These are phyloP conservation scores for Falco rusticolus DNA, from an alignment of 2,797 vertebrate species.

Conservation along the genomic window DNA sequence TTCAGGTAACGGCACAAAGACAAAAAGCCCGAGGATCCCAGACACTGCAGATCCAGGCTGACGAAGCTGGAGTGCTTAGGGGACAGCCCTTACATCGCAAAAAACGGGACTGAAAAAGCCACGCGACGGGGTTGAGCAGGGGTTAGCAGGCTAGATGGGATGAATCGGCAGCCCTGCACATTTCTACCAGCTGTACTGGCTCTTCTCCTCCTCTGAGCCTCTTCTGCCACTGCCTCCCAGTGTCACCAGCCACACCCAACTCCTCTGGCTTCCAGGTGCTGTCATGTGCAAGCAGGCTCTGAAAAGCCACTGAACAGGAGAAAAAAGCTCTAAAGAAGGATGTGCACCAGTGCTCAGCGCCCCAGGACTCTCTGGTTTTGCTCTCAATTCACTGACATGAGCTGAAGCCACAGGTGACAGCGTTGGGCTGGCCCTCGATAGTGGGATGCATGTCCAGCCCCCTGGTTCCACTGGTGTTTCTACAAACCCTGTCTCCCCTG, in stretches of 20 bases:
- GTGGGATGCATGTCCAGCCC: background rate
- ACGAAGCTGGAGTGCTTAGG: background rate
- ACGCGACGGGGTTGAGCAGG: background rate
- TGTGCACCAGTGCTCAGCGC: background rate
- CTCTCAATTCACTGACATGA: background rate
- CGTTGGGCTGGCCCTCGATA: background rate
- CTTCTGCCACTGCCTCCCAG: background rate
- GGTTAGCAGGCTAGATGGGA: background rate
- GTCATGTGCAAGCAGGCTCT: background rate
- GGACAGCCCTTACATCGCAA: background rate
- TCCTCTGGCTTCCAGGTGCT: background rate
- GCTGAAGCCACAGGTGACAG: background rate
- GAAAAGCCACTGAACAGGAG: background rate
- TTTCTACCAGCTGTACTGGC: background rate
- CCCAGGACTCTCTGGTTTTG: background rate
- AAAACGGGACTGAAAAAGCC: background rate
- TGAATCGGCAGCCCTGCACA: background rate
- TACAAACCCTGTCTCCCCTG: background rate
- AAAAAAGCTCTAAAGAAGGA: background rate
- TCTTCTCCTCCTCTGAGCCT: background rate
- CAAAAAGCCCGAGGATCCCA: background rate
- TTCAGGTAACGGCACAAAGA: background rate
- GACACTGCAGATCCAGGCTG: background rate
- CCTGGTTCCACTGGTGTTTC: background rate
- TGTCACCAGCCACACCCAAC: background rate